Evolutionary conservation across 2,113 vertebrate species (phyloP).

Genomic region (Dicentrarchus labrax): DNA sequence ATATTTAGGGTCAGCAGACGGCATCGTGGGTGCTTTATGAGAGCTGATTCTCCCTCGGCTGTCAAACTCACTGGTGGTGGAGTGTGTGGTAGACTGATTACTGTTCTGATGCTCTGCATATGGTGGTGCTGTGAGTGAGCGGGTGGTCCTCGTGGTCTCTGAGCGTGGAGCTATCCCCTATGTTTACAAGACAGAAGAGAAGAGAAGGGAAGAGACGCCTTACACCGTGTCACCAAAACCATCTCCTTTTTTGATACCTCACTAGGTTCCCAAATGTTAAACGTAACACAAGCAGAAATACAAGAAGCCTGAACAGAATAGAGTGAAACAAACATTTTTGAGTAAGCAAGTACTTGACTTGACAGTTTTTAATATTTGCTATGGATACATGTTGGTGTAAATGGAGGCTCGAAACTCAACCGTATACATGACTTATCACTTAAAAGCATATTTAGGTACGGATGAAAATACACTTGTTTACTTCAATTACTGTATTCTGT

Average conservation of each 20-base stretch:
- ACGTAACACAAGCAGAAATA: neutral
- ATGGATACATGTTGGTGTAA: neutral
- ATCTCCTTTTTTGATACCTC: neutral
- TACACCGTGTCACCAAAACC: neutral
- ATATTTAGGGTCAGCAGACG: slow-evolving; percentile 51
- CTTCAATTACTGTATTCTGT: no score
- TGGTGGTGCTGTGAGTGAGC: slow-evolving; percentile 29
- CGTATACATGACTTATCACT: neutral
- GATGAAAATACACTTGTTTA: no score
- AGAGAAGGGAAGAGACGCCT: no score
- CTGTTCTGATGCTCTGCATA: slow-evolving; percentile 22
- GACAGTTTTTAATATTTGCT: neutral
- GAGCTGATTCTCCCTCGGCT: slow-evolving; percentile 29
- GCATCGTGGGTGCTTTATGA: slow-evolving; percentile 23
- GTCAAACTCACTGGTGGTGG: slow-evolving; percentile 41
- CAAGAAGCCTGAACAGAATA: neutral
- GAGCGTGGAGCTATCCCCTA: slow-evolving; percentile 62
- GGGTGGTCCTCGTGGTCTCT: slow-evolving; percentile 44
- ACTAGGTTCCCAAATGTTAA: neutral
- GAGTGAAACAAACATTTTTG: neutral
- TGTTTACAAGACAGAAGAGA: slow-evolving; percentile 33
- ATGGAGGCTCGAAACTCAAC: neutral
- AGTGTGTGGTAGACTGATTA: slow-evolving; percentile 25
- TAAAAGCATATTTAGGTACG: no score
- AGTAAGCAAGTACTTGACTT: neutral